Evolutionary conservation across 2,888 invertebrate genomes (phyloP).

Genomic region (Apodemia hepburni): DNA sequence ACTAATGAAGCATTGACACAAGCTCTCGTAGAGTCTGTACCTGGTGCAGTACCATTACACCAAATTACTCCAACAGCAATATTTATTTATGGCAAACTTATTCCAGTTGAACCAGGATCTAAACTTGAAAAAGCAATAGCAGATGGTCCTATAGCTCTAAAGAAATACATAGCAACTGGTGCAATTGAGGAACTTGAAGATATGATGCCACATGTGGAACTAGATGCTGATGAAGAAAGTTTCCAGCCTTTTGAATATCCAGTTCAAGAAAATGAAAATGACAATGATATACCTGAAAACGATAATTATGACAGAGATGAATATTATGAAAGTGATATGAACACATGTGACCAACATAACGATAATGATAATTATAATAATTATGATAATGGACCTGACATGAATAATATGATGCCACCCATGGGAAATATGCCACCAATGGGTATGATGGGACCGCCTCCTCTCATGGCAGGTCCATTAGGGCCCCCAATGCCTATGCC

Average conservation of each 20-base stretch:
- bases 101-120: conserved; percentile 88
- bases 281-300: conserved; percentile 42
- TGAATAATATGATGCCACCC: conserved; percentile 41
- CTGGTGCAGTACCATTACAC: conserved; percentile 88
- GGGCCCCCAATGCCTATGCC: conserved; percentile 44
- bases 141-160: conserved; percentile 88
- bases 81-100: conserved; percentile 90
- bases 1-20: conserved; percentile 83
- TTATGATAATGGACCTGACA: conserved; percentile 57
- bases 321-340: conserved; percentile 64
- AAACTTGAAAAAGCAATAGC: conserved; percentile 87
- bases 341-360: conserved; percentile 59
- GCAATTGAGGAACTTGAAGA: conserved; percentile 90
- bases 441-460: conserved; percentile 35
- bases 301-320: conserved; percentile 47
- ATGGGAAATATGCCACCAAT: conserved; percentile 45
- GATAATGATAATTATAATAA: conserved; percentile 52
- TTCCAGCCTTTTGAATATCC: conserved; percentile 71
- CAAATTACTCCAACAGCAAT: conserved; percentile 90
- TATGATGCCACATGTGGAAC: conserved; percentile 85
- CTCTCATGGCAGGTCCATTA: conserved; percentile 37
- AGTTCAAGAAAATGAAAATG: conserved; percentile 47
- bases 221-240: conserved; percentile 76
- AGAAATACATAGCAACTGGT: conserved; percentile 88
- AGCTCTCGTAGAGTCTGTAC: conserved; percentile 86